Conservation (phyloP, 2,113 vertebrate genomes). For the Tragelaphus scriptus region DNA sequence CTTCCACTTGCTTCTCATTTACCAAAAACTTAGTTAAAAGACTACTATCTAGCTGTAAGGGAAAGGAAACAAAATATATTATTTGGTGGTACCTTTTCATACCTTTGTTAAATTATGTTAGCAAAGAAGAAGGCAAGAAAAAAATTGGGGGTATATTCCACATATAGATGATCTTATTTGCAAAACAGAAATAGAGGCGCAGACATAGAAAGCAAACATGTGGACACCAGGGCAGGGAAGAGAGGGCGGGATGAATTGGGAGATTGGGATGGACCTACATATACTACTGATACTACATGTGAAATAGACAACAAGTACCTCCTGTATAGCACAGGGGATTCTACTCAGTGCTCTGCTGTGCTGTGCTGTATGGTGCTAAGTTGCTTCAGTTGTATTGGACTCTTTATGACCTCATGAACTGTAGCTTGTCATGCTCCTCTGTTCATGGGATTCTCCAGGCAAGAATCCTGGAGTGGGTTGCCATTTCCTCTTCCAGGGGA, state of each 20-base stretch:
- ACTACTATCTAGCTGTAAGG: not conserved
- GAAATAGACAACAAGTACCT: not conserved
- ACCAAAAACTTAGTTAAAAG: not conserved
- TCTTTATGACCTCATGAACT: not conserved
- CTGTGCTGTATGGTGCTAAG: not conserved
- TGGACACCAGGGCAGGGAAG: not conserved
- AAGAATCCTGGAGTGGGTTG: not conserved
- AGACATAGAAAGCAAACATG: not conserved
- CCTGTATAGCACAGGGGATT: not conserved
- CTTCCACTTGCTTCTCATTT: not conserved
- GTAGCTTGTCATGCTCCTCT: not conserved
- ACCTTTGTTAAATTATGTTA: not conserved
- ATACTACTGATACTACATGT: no score
- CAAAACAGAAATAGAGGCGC: not conserved
- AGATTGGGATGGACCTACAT: not conserved
- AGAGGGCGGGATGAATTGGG: not conserved
- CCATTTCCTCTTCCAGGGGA: not conserved
- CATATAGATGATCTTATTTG: not conserved
- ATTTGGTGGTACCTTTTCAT: not conserved
- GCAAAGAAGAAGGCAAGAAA: not conserved
- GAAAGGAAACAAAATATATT: not conserved
- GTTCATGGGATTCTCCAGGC: not conserved
- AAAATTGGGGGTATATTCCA: not conserved
- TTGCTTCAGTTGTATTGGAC: not conserved
- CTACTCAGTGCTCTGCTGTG: not conserved